Base-by-base conservation (phyloP, 2,797 vertebrate genomes). In the Myioborus miniatus region DNA sequence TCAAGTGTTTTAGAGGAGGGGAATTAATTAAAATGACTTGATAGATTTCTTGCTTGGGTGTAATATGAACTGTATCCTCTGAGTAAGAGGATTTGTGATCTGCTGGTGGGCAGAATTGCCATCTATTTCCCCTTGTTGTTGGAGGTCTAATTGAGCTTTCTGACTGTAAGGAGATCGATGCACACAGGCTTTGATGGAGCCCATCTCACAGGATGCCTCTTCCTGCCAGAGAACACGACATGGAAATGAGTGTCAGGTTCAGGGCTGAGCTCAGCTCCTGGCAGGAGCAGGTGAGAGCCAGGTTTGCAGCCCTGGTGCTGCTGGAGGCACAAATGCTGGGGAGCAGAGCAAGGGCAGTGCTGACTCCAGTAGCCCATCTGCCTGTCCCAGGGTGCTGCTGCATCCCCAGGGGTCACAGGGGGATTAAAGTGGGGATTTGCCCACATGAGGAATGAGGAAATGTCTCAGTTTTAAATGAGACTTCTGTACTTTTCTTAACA, bases 21-120 rank as follows among this genome's bases (percentile, higher is more conserved):
- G 37, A 83, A 77, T 93, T 93, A 91, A 95, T 90, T 78, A 43
- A 78, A 90, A 71, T 14, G 27, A 46, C 71, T 90, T 58, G 71
- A 80, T 77, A 68, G 86, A 70, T 89, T 89, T 90, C 81, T 90
- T 83, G 60, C 68, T 94, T 64, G 87, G 36, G 8, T 77, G 78
- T 63, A 53, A 65, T 72, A 83, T 72, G 78, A 87, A 22, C 58
- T 46, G 43, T 53, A 64, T 90, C 58, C 59, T 95, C 60, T 26
- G 67, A 79, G 52, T 83, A n/a, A 58, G 79, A 89, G 78, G 89
- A 56, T 87, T 90, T 72, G 71, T 80, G 85, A 63, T 59, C 43
- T 76, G 69, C 68, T 87, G 77, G 83, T 83, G 71, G 81, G 70
- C 18, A 32, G 83, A 74, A 46, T 26, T 15, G 3, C 79, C 5